Conservation (phyloP, 2,888 invertebrate species). For the Xanthia togata region DNA sequence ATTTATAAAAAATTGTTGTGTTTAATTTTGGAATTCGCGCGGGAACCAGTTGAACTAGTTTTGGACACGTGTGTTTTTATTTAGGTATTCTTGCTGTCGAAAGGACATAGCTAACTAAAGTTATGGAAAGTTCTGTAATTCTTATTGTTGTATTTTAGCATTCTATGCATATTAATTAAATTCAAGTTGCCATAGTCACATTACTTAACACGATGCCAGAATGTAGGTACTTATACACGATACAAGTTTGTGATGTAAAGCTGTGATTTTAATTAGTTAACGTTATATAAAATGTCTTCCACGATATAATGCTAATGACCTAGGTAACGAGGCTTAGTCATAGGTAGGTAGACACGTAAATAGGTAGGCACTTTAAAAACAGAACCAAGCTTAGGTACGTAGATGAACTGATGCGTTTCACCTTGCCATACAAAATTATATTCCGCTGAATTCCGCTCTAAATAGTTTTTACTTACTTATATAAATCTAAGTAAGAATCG, state of each 20-base stretch:
- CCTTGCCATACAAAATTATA: background rate
- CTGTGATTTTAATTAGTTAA: conserved; percentile 4
- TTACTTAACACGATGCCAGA: background rate
- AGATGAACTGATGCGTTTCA: background rate
- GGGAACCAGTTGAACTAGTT: conserved; percentile 31
- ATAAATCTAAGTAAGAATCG: background rate
- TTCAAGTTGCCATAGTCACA: background rate
- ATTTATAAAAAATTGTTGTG: conserved; percentile 39
- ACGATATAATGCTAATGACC: background rate
- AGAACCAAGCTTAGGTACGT: background rate
- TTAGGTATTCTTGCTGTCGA: background rate
- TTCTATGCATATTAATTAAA: background rate
- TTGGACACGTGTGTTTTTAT: conserved; percentile 26
- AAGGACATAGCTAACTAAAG: background rate
- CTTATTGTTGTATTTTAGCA: background rate
- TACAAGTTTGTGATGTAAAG: conserved; percentile 1
- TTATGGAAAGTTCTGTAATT: background rate
- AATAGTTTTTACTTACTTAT: background rate
- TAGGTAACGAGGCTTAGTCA: conserved; percentile 22
- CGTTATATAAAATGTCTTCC: background rate
- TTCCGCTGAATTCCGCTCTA: background rate
- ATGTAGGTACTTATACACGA: conserved; percentile 4
- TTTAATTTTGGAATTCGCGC: conserved; percentile 45
- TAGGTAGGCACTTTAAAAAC: background rate
- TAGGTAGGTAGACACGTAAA: background rate